phyloP scores from a whole-genome alignment of 2,113 vertebrate genomes.

The Gobiocypris rarus region DNA sequence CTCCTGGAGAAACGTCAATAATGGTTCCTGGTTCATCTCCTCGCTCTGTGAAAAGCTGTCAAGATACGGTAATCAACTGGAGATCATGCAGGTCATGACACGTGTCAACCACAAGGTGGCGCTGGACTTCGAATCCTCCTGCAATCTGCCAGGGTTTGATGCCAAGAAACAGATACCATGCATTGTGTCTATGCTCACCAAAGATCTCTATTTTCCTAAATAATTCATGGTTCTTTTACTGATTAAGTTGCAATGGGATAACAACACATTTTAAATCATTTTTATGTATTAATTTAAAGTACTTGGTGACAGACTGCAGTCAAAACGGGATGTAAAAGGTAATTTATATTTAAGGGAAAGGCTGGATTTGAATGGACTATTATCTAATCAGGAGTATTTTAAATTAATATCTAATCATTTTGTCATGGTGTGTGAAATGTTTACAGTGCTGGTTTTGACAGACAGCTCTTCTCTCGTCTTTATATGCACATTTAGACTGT shows the following conservation, averaged over 20 bases:
- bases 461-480: not conserved
- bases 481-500: too few relatives aligned
- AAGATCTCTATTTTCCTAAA: slow-evolving; percentile 84
- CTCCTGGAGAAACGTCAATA: slow-evolving; percentile 90
- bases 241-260: not conserved
- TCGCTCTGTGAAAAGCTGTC: slow-evolving; percentile 83
- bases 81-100: slow-evolving; percentile 90
- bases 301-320: too few relatives aligned
- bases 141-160: slow-evolving; percentile 67
- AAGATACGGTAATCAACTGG: slow-evolving; percentile 72
- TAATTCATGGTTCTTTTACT: slow-evolving; percentile 20
- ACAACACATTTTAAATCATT: too few relatives aligned
- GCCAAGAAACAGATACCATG: slow-evolving; percentile 91
- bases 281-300: not conserved
- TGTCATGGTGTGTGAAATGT: not conserved
- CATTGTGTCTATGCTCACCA: slow-evolving; percentile 92
- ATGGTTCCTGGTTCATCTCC: slow-evolving; percentile 96
- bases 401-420: not conserved
- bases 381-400: not conserved
- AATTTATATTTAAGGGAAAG: not conserved
- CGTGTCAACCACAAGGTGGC: slow-evolving; percentile 89
- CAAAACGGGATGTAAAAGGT: not conserved
- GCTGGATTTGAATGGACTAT: not conserved
- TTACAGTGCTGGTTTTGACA: not conserved
- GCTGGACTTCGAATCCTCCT: slow-evolving; percentile 80